Base-by-base conservation (phyloP, 1,140 invertebrate species). In the Atta cephalotes region DNA sequence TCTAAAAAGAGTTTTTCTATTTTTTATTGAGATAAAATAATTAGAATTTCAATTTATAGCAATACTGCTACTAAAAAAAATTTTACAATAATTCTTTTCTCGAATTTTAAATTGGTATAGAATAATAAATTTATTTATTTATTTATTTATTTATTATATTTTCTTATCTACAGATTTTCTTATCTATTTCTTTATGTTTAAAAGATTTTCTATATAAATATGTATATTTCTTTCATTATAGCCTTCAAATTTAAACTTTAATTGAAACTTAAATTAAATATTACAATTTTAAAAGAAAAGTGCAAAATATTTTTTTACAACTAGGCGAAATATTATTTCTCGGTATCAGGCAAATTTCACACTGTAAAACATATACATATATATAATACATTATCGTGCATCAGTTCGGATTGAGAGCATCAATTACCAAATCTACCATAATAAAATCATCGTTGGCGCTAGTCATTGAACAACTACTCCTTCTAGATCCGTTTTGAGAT, bases 391-490 rank as follows among this genome's bases (percentile, higher is more conserved):
- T 62, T 70, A 70, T 70, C 7, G 21, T 81, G 35, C n/a, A 81
- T 58, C 35, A 53, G 60, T 65, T 76, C 18, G 77, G 62, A n/a
- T 74, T 81, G 86, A 87, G 88, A 88, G 53, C 87, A 86, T 93
- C 94, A 96, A 95, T 96, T 96, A 97, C 96, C 96, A 97, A 96
- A 95, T 97, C 97, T 95, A 97, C 96, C 96, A 97, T 97, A 93
- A 97, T 97, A 96, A 97, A 97, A 94, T 97, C 97, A 89, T 97
- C 97, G 89, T 96, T 95, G 74, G 95, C 96, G 88, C 96, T 96
- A 65, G 95, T 95, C 92, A 96, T 95, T 28, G 96, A 96, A 87
- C 95, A 95, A 89, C 95, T 96, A 88, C 95, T 95, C 87, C 95
- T 93, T 91, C 95, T 94, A 28, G 94, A 95, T 78, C 92, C 94